Conservation (phyloP, 2,888 invertebrate genomes). For the Phaonia tiefii region DNA sequence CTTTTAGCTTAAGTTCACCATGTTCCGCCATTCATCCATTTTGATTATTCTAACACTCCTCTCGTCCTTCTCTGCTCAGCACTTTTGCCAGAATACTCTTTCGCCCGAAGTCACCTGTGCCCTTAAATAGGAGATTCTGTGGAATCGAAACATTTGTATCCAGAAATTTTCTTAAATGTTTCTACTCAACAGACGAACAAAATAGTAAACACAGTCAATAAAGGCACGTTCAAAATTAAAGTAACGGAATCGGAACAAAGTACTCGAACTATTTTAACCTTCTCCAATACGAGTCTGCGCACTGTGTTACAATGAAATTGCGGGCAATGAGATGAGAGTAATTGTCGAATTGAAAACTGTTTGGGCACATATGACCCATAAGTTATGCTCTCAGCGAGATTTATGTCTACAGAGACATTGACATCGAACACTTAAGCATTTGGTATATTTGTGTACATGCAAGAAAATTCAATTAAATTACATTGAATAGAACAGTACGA, state of each 20-base stretch:
- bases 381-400: conserved; percentile 29
- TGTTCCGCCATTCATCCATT: background rate
- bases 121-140: background rate
- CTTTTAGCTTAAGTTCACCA: conserved; percentile 5
- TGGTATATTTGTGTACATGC: conserved; percentile 12
- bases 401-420: background rate
- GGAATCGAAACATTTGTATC: conserved; percentile 48
- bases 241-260: conserved; percentile 62
- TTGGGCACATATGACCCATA: background rate
- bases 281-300: conserved; percentile 37
- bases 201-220: conserved; percentile 51
- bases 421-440: conserved; percentile 11
- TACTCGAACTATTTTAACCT: conserved; percentile 2
- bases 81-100: conserved; percentile 18
- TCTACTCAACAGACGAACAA: conserved; percentile 52
- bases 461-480: conserved; percentile 36
- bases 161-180: conserved; percentile 52
- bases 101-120: background rate
- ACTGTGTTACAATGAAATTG: background rate
- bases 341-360: background rate
- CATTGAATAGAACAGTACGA: background rate
- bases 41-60: background rate
- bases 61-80: background rate
- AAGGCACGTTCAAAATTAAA: conserved; percentile 56
- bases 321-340: too few species aligned